These are phyloP conservation scores for Ectemnius cavifrons DNA, from an alignment of 2,888 invertebrate species.

Conservation along the genomic window DNA sequence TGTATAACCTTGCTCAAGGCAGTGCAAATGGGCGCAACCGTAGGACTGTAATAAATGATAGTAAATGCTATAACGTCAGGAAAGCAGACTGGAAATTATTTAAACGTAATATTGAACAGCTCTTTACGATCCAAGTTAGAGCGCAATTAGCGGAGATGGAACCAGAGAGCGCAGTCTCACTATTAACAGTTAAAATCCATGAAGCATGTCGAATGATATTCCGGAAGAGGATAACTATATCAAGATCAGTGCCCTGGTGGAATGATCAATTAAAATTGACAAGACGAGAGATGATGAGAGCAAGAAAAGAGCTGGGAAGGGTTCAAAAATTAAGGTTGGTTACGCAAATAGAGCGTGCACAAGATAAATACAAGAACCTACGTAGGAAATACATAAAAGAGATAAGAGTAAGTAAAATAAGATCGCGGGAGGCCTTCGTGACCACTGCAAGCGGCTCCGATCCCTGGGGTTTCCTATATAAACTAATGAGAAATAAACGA, in stretches of 20 bases:
- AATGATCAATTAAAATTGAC: background rate
- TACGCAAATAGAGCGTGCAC: too few species aligned
- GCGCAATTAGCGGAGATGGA: too few species aligned
- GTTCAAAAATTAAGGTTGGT: background rate
- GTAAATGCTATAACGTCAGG: background rate
- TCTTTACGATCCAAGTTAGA: too few species aligned
- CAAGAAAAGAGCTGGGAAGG: background rate
- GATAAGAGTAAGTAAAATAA: background rate
- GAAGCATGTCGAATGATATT: background rate
- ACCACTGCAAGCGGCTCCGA: background rate
- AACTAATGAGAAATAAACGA: background rate
- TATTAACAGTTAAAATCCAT: too few species aligned
- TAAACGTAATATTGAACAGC: background rate
- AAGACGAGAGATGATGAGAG: background rate
- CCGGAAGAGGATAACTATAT: background rate
- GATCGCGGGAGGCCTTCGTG: background rate
- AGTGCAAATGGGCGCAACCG: background rate
- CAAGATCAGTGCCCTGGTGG: background rate
- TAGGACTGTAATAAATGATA: background rate
- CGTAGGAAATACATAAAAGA: background rate
- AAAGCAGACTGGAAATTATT: background rate
- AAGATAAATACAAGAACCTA: background rate
- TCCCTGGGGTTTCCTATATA: conserved; percentile 17
- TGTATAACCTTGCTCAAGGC: background rate
- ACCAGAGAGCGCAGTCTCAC: too few species aligned